Evolutionary conservation across 1,140 invertebrate genomes (phyloP).

Genomic region (Hesperophylax magnus): DNA sequence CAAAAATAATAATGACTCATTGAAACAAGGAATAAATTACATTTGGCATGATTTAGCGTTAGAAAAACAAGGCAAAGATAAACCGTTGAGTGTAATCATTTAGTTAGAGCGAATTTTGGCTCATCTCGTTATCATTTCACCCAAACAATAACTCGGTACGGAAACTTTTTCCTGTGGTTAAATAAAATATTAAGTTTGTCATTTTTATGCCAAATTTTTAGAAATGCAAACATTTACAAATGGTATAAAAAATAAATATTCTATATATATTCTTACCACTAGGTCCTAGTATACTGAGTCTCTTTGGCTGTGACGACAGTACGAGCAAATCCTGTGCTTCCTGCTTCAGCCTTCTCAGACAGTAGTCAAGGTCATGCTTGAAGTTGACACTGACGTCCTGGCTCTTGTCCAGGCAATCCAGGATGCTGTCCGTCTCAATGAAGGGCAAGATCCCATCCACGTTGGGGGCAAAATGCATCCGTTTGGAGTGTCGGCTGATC

Average conservation of each 20-base stretch:
- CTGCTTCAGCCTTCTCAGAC: conserved; percentile 74
- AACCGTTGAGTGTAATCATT: too few species aligned
- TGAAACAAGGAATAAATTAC: too few species aligned
- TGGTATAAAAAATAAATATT: conserved; percentile 5
- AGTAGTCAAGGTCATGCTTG: conserved; percentile 74
- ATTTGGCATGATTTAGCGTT: too few species aligned
- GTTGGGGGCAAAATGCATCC: conserved; percentile 80
- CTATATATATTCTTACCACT: conserved; percentile 42
- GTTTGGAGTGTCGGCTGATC: conserved; percentile 61
- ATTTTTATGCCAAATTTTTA: too few species aligned
- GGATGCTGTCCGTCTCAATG: conserved; percentile 70
- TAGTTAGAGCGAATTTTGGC: too few species aligned
- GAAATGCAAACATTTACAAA: too few species aligned
- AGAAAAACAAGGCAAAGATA: too few species aligned
- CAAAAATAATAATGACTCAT: too few species aligned
- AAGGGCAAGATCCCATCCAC: conserved; percentile 75
- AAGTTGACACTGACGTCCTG: conserved; percentile 73
- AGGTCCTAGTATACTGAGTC: conserved; percentile 49
- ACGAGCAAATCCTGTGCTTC: conserved; percentile 79
- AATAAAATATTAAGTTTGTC: too few species aligned
- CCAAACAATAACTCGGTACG: too few species aligned
- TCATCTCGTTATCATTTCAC: too few species aligned
- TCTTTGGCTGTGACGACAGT: conserved; percentile 65
- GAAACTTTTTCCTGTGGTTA: too few species aligned
- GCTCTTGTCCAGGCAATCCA: conserved; percentile 58